These are phyloP conservation scores for Cygnus atratus DNA, from an alignment of 2,113 vertebrate species.

Conservation along the genomic window DNA sequence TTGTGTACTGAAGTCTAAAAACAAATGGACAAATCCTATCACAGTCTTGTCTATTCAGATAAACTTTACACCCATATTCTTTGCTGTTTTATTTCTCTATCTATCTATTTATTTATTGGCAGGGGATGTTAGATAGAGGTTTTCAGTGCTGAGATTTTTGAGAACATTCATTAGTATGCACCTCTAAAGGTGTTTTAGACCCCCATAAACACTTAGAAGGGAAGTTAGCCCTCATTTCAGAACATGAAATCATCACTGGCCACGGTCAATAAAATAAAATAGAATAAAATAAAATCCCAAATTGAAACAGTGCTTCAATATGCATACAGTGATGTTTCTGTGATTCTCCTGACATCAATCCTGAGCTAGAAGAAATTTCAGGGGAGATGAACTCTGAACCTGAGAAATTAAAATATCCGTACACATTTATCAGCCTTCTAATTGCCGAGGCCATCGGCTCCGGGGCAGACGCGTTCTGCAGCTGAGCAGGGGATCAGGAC, in stretches of 20 bases:
- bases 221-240: neutral
- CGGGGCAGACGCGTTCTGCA: no score
- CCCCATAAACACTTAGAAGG: neutral
- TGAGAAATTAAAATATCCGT: neutral
- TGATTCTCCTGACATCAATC: neutral
- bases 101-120: neutral
- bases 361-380: neutral
- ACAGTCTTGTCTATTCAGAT: neutral
- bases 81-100: neutral
- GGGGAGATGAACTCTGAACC: neutral
- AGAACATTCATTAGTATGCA: neutral
- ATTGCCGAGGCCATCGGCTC: no score
- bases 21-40: neutral
- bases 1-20: neutral
- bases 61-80: neutral
- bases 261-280: neutral
- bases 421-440: neutral
- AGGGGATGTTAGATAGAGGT: fast-evolving
- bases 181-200: neutral
- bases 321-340: neutral
- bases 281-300: neutral
- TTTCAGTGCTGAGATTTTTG: neutral
- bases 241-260: neutral
- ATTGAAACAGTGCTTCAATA: neutral
- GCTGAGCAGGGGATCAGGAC: no score